Conservation (phyloP, 2,888 invertebrate species). For the Agonopterix heracliana region DNA sequence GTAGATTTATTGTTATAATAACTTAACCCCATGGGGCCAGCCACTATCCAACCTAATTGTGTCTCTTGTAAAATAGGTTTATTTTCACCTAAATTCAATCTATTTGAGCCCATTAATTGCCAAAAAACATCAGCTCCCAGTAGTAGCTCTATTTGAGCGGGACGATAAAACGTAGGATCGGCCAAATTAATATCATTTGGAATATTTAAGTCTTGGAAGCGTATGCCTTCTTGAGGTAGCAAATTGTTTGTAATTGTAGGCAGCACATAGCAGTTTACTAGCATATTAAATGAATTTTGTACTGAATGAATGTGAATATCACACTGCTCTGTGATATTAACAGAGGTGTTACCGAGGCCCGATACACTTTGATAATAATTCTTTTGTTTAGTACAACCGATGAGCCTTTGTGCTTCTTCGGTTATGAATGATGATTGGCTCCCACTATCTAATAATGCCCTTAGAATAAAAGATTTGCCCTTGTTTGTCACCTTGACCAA, state of each 20-base stretch:
- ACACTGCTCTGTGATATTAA: not conserved
- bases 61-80: constrained; percentile 1
- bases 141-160: constrained; percentile 10
- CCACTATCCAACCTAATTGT: constrained; percentile 1
- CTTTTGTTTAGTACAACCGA: not conserved
- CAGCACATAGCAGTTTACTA: not conserved
- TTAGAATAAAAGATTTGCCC: not conserved
- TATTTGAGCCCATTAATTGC: constrained; percentile 8
- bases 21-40: not conserved
- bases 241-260: not conserved
- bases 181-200: constrained; percentile 8
- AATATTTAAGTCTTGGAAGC: not conserved
- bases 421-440: not conserved
- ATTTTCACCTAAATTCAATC: not conserved
- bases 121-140: constrained; percentile 14
- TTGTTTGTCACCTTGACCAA: constrained; percentile 1
- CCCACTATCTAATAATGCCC: not conserved
- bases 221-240: not conserved
- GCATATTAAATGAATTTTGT: not conserved
- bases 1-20: not conserved
- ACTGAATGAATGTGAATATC: not conserved
- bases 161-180: constrained; percentile 10
- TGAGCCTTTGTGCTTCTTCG: not conserved
- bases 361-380: not conserved
- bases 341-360: not conserved